A percentile compares a stretch with the other conserved stretches of the same genome.
phyloP scores from a whole-genome alignment of 2,797 vertebrate species.

The Eurystomus glaucurus region DNA sequence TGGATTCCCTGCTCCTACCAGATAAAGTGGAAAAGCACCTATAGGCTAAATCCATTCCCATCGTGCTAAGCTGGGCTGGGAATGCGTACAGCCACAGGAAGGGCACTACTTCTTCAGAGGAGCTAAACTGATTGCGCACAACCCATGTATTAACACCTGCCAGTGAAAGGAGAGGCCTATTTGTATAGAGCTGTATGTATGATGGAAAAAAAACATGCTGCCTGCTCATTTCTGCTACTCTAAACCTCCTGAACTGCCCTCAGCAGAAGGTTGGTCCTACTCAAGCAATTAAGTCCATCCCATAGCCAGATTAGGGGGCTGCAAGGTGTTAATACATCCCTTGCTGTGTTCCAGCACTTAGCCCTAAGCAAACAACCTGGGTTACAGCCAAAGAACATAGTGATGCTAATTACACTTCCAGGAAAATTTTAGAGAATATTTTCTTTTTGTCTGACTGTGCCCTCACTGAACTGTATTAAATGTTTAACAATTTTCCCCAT shows the following conservation, averaged over 20 bases:
- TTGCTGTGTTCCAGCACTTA: background rate
- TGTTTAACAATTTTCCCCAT: background rate
- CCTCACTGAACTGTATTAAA: background rate
- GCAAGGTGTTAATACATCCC: background rate
- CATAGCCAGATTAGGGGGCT: background rate
- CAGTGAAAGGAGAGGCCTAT: background rate
- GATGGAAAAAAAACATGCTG: background rate
- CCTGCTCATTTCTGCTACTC: background rate
- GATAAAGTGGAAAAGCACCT: background rate
- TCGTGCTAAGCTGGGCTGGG: background rate
- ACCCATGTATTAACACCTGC: background rate
- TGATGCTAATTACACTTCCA: conserved; percentile 7
- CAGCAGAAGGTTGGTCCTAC: background rate
- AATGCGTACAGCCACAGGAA: rapidly evolving
- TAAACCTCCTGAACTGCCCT: background rate
- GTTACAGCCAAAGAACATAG: background rate
- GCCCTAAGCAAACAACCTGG: background rate
- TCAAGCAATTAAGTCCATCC: background rate
- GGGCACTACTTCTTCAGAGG: background rate
- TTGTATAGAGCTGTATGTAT: background rate
- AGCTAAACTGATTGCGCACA: rapidly evolving
- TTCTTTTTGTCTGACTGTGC: background rate
- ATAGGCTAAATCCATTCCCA: background rate
- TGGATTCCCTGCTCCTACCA: background rate
- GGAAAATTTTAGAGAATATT: background rate